A percentile compares a stretch with the other conserved stretches of the same genome.
Evolutionary conservation across 2,113 vertebrate genomes (phyloP).

Genomic region (Labeo catla): DNA sequence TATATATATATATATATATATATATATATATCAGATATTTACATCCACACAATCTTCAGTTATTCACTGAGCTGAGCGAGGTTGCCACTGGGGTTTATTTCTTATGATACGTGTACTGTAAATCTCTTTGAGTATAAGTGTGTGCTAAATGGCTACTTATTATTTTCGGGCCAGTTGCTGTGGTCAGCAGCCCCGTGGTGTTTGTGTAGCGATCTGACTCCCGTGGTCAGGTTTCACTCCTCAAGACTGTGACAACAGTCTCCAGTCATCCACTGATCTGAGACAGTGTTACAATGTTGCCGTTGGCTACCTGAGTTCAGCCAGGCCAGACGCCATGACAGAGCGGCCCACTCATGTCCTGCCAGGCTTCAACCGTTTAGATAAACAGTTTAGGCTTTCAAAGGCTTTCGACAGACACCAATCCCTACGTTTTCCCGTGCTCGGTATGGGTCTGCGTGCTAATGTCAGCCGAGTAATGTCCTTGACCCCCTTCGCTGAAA

Average conservation of each 20-base stretch:
- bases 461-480: slow-evolving; percentile 3
- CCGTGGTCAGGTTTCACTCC: slow-evolving; percentile 53
- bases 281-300: slow-evolving; percentile 63
- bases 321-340: slow-evolving; percentile 57
- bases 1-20: neutral
- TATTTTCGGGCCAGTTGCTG: slow-evolving; percentile 3
- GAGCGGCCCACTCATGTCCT: slow-evolving; percentile 63
- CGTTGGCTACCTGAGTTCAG: slow-evolving; percentile 67
- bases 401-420: slow-evolving; percentile 65
- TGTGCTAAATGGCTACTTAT: slow-evolving; percentile 35
- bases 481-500: slow-evolving; percentile 28
- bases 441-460: neutral
- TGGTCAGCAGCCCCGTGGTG: slow-evolving; percentile 28
- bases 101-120: neutral
- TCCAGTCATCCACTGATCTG: slow-evolving; percentile 39
- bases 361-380: slow-evolving; percentile 64
- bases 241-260: slow-evolving; percentile 31
- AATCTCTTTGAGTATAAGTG: neutral
- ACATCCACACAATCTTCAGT: neutral
- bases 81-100: neutral
- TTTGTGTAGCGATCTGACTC: slow-evolving; percentile 58
- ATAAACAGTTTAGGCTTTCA: slow-evolving; percentile 74
- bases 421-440: slow-evolving; percentile 58
- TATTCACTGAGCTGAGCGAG: neutral
- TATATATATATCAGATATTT: neutral